These are phyloP conservation scores for Aplidium turbinatum DNA, from an alignment of 23 tunicate species.

Conservation along the genomic window DNA sequence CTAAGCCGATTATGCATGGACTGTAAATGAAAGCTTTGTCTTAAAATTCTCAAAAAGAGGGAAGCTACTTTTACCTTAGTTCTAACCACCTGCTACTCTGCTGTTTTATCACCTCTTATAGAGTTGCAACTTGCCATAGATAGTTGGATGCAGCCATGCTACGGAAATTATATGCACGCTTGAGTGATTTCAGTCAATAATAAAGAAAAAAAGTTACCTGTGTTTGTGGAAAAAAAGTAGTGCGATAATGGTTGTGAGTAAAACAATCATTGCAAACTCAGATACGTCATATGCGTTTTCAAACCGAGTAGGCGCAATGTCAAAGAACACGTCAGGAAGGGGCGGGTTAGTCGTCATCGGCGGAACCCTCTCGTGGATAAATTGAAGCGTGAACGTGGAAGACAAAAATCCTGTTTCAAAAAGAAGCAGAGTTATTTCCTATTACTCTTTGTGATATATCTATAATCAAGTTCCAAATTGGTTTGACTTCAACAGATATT, in stretches of 20 bases:
- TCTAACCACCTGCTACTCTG: too few relatives aligned
- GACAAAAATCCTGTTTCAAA: conserved; percentile 61
- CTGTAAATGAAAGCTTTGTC: too few relatives aligned
- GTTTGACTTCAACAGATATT: too few relatives aligned
- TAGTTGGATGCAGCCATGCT: too few relatives aligned
- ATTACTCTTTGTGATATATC: neutral
- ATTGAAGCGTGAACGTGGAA: conserved; percentile 60
- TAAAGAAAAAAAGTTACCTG: conserved; percentile 40
- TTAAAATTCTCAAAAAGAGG: too few relatives aligned
- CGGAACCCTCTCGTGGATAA: conserved; percentile 89
- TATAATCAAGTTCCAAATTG: too few relatives aligned
- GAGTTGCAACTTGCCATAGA: too few relatives aligned
- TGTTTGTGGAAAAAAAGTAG: conserved; percentile 69
- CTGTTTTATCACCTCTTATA: too few relatives aligned
- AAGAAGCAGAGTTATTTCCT: neutral
- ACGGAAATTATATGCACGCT: too few relatives aligned
- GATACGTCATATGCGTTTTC: conserved; percentile 79
- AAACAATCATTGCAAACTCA: conserved; percentile 59
- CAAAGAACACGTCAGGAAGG: conserved; percentile 82
- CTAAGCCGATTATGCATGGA: too few relatives aligned
- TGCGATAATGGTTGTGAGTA: neutral
- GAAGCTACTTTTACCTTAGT: too few relatives aligned
- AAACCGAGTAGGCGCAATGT: conserved; percentile 68
- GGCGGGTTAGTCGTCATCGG: conserved; percentile 77
- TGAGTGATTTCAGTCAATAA: too few relatives aligned